phyloP scores from a whole-genome alignment of 2,888 invertebrate species.

The Ischnura elegans region DNA sequence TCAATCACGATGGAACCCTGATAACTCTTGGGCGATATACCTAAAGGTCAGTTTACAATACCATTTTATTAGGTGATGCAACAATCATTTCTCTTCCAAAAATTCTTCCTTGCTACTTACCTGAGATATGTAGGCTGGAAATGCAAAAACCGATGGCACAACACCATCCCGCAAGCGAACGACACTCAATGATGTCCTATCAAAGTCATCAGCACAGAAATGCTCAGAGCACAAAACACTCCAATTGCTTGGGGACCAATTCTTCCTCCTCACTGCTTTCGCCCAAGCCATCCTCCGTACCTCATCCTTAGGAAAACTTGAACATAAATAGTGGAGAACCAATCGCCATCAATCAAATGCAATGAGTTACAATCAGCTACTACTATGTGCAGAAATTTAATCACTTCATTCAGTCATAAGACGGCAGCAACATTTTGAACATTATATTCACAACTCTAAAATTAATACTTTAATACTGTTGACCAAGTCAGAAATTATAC shows the following conservation, averaged over 20 bases:
- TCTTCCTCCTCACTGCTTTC: background rate
- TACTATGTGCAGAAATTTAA: background rate
- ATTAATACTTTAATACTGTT: background rate
- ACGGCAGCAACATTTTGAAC: background rate
- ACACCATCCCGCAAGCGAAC: background rate
- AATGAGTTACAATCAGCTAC: background rate
- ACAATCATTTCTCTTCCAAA: background rate
- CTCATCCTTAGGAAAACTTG: constrained; percentile 1
- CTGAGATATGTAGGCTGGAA: background rate
- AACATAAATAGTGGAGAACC: background rate
- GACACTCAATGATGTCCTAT: background rate
- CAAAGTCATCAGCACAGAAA: background rate
- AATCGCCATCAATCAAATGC: background rate
- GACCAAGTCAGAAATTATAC: no score
- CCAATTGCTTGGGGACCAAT: background rate
- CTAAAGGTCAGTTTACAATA: background rate
- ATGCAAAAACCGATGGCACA: background rate
- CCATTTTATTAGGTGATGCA: background rate
- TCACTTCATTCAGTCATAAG: background rate
- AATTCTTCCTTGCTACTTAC: background rate
- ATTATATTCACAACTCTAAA: background rate
- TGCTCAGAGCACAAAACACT: background rate
- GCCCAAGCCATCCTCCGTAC: background rate
- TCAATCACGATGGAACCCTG: no score
- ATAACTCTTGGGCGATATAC: no score